Percentiles rank a stretch among this genome's conserved stretches.
Conservation (phyloP, 2,797 vertebrate genomes). For the Scolopax rusticola region DNA sequence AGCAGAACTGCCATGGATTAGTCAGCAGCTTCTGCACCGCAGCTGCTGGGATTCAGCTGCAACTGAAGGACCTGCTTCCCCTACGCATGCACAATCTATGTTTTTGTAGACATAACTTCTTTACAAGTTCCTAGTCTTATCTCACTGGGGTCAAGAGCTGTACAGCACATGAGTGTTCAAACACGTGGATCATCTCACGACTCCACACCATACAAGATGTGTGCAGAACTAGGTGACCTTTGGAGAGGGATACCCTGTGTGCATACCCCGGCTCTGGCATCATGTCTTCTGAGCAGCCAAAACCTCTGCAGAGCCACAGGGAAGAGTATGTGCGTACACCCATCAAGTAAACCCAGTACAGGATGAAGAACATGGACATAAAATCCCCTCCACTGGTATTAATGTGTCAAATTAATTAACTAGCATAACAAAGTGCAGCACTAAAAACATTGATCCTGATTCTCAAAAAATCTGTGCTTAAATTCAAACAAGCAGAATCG, state of each 20-base stretch:
- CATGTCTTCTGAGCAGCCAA: not conserved
- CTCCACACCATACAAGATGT: fast-evolving
- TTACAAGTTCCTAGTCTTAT: not conserved
- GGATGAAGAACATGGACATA: too few relatives aligned
- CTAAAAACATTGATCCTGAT: not conserved
- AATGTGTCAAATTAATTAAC: not conserved
- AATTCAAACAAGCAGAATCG: not conserved
- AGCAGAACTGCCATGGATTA: not conserved
- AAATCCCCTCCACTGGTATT: not conserved
- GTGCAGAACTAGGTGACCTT: fast-evolving
- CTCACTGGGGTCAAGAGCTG: not conserved
- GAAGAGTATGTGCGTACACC: fast-evolving
- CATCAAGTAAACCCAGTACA: not conserved
- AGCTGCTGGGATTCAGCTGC: not conserved
- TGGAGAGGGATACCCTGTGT: fast-evolving
- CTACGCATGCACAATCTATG: fast-evolving
- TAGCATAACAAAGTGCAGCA: fast-evolving
- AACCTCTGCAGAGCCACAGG: not conserved
- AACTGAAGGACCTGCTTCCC: not conserved
- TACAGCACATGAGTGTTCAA: fast-evolving
- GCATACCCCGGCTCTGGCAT: fast-evolving
- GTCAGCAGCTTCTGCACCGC: not conserved
- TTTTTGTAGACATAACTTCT: too few relatives aligned
- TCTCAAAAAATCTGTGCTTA: not conserved
- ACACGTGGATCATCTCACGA: fast-evolving